Percentiles rank a stretch among this genome's conserved stretches.
Evolutionary conservation across 1,140 invertebrate genomes (phyloP).

Genomic region (Scylla paramamosain): DNA sequence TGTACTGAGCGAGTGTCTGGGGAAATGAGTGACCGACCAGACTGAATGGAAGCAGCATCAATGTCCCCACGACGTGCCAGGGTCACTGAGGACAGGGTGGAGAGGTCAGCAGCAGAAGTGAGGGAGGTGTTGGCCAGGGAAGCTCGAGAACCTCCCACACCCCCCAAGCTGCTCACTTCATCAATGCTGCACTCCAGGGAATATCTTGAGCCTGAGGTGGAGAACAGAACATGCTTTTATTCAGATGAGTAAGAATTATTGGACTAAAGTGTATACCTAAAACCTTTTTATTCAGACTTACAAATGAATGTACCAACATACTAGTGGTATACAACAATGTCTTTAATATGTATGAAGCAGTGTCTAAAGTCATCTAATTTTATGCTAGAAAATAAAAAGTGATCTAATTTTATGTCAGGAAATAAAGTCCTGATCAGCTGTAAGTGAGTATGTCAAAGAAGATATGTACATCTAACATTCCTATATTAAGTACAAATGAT

Average conservation of each 20-base stretch:
- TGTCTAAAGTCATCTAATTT: no score
- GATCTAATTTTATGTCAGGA: no score
- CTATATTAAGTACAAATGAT: no score
- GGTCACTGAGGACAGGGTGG: slow-evolving; percentile 88
- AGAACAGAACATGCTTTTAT: background rate
- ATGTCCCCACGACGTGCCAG: slow-evolving; percentile 81
- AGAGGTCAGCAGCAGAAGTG: slow-evolving; percentile 90
- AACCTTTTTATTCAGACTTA: background rate
- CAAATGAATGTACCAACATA: no score
- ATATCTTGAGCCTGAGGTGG: slow-evolving; percentile 84
- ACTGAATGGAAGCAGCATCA: slow-evolving; percentile 73
- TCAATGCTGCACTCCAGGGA: slow-evolving; percentile 86
- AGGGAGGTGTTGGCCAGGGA: slow-evolving; percentile 91
- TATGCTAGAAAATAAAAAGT: no score
- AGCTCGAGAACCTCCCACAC: slow-evolving; percentile 84
- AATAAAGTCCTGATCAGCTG: no score
- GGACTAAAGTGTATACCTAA: background rate
- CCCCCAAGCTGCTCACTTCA: slow-evolving; percentile 84
- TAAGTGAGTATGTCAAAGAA: no score
- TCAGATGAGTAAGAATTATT: background rate
- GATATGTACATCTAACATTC: no score
- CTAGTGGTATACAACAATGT: no score
- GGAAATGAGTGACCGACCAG: slow-evolving; percentile 74
- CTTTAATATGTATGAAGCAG: no score
- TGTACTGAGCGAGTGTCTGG: slow-evolving; percentile 73